Conservation (phyloP, 2,888 invertebrate species). For the Allophyes oxyacanthae region DNA sequence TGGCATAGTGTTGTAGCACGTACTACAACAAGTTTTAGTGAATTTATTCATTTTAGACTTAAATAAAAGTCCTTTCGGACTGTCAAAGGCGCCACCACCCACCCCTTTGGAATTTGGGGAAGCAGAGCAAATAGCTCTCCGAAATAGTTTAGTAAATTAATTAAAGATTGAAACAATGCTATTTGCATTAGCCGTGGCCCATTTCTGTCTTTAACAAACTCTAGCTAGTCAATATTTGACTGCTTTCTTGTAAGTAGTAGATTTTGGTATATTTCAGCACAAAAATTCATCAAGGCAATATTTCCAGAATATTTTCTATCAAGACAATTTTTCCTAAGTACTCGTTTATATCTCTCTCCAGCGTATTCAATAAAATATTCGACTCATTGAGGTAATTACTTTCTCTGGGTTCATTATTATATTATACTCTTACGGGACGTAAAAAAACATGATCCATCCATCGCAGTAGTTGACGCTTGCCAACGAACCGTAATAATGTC, state of each 20-base stretch:
- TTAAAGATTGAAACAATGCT: conserved; percentile 34
- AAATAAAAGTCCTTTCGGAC: conserved; percentile 4
- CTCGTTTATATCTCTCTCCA: background rate
- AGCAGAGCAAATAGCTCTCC: conserved; percentile 4
- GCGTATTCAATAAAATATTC: conserved; percentile 27
- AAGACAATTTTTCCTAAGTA: conserved; percentile 12
- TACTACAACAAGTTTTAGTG: background rate
- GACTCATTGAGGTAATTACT: conserved; percentile 12
- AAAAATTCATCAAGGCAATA: conserved; percentile 27
- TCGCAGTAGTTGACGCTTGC: conserved; percentile 10
- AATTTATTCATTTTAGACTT: conserved; percentile 4
- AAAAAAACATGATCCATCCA: conserved; percentile 10
- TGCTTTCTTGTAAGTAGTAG: background rate
- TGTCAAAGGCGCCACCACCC: background rate
- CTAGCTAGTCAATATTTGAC: background rate
- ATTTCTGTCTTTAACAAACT: background rate
- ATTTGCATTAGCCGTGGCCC: conserved; percentile 9
- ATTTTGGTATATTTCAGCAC: conserved; percentile 1
- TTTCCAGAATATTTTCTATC: conserved; percentile 9
- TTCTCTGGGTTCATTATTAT: conserved; percentile 27
- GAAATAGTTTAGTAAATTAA: conserved; percentile 35
- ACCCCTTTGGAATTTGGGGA: conserved; percentile 1
- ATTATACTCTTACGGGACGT: conserved; percentile 6
- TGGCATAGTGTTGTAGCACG: background rate
- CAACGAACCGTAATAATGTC: conserved; percentile 5